Evolutionary conservation across 2,113 vertebrate genomes (phyloP).

Genomic region (Glaucomys volans): DNA sequence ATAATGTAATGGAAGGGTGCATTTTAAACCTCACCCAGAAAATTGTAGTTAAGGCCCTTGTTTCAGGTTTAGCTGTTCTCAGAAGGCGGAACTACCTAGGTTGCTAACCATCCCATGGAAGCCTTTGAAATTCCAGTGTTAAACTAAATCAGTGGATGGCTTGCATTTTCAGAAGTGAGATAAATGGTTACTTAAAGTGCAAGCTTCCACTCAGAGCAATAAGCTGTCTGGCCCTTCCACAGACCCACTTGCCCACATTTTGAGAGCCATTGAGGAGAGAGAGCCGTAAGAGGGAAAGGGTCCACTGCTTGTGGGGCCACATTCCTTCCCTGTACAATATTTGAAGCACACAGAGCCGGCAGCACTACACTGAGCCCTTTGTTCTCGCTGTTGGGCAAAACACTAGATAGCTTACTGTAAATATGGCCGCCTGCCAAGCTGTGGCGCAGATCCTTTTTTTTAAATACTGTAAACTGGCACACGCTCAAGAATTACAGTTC

Average conservation of each 20-base stretch:
- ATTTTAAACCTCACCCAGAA: neutral
- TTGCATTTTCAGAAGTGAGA: conserved; percentile 62
- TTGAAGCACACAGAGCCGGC: conserved; percentile 82
- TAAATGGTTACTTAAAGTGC: conserved; percentile 71
- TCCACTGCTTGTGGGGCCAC: conserved; percentile 51
- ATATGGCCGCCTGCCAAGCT: conserved; percentile 90
- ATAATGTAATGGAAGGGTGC: neutral
- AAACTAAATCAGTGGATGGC: conserved; percentile 57
- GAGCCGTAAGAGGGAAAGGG: neutral
- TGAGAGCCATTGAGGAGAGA: conserved; percentile 24
- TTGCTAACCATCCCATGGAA: neutral
- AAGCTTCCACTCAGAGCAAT: conserved; percentile 19
- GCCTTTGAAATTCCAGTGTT: conserved; percentile 25
- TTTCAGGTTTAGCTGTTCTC: conserved; percentile 7
- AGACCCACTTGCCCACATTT: neutral
- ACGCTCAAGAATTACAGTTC: conserved; percentile 90
- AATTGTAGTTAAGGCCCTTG: neutral
- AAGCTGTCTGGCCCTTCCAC: conserved; percentile 48
- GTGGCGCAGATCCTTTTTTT: conserved; percentile 91
- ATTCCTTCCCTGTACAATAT: conserved; percentile 81
- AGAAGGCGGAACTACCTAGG: neutral
- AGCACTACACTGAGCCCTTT: conserved; percentile 87
- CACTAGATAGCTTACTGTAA: conserved; percentile 91
- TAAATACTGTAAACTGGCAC: conserved; percentile 93
- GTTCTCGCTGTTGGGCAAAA: conserved; percentile 89